phyloP scores from a whole-genome alignment of 2,888 invertebrate species.

The Epicampocera succincta region DNA sequence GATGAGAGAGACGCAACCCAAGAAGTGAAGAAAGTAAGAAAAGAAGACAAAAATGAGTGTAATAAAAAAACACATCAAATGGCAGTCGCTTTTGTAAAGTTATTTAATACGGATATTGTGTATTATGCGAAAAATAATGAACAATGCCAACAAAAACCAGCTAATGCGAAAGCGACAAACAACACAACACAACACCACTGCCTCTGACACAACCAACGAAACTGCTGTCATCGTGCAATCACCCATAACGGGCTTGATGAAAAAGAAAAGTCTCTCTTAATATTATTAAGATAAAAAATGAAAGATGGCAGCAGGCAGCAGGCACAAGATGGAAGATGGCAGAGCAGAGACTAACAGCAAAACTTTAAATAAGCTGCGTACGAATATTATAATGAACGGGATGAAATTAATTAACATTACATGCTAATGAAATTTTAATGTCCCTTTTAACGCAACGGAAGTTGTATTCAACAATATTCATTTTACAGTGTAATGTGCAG shows the following conservation, averaged over 20 bases:
- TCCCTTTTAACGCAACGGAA: constrained; percentile 59
- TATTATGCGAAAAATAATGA: constrained; percentile 29
- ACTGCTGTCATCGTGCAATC: constrained; percentile 4
- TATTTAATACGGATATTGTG: constrained; percentile 54
- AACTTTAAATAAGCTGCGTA: constrained; percentile 58
- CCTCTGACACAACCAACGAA: neutral
- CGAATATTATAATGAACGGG: constrained; percentile 62
- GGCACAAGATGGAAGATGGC: constrained; percentile 33
- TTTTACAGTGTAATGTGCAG: constrained; percentile 46
- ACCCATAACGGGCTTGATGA: constrained; percentile 1
- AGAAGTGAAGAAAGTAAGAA: constrained; percentile 16
- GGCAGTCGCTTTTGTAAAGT: constrained; percentile 38
- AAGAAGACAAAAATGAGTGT: constrained; percentile 11
- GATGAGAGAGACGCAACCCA: neutral
- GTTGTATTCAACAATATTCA: constrained; percentile 52
- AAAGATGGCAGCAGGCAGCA: constrained; percentile 2
- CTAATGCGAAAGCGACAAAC: constrained; percentile 19
- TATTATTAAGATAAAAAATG: constrained; percentile 52
- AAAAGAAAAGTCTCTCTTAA: constrained; percentile 41
- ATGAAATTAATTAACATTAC: constrained; percentile 76
- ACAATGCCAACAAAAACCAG: constrained; percentile 6
- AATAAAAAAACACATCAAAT: constrained; percentile 17
- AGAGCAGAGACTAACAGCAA: constrained; percentile 35
- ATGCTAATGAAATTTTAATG: constrained; percentile 76
- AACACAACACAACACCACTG: constrained; percentile 4